Percentiles rank a stretch among this genome's conserved stretches.
Conservation (phyloP, 2,113 vertebrate species). For the Oreocharis arfaki region DNA sequence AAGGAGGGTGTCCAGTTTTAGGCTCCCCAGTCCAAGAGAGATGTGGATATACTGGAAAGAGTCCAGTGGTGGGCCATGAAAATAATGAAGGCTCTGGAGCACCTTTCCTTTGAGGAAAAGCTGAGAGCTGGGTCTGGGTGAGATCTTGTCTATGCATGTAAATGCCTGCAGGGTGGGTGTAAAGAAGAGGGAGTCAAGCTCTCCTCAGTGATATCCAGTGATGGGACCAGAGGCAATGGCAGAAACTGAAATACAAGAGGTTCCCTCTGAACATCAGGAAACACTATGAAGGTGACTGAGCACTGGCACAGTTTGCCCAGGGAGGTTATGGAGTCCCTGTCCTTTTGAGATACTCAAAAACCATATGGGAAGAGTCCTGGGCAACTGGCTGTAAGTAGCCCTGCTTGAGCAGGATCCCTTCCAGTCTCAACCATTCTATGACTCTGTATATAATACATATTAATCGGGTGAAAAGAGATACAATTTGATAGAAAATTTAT, state of each 20-base stretch:
- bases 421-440: neutral
- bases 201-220: neutral
- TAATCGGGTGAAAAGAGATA: neutral
- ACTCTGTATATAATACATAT: neutral
- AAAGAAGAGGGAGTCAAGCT: neutral
- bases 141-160: neutral
- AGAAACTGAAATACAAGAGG: neutral
- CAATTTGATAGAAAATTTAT: neutral
- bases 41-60: neutral
- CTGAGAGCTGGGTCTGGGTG: neutral
- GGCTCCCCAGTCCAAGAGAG: neutral
- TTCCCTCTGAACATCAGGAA: neutral
- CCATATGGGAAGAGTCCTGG: neutral
- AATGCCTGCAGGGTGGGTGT: neutral
- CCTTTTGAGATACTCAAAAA: neutral
- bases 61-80: neutral
- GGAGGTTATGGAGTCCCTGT: accelerated
- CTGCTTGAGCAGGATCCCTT: neutral
- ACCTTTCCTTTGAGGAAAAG: neutral
- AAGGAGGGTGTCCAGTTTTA: neutral
- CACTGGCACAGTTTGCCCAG: neutral
- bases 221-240: neutral
- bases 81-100: neutral
- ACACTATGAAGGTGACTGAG: accelerated
- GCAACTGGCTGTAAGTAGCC: neutral